Conservation (phyloP, 2,113 vertebrate genomes). For the Aptenodytes patagonicus region DNA sequence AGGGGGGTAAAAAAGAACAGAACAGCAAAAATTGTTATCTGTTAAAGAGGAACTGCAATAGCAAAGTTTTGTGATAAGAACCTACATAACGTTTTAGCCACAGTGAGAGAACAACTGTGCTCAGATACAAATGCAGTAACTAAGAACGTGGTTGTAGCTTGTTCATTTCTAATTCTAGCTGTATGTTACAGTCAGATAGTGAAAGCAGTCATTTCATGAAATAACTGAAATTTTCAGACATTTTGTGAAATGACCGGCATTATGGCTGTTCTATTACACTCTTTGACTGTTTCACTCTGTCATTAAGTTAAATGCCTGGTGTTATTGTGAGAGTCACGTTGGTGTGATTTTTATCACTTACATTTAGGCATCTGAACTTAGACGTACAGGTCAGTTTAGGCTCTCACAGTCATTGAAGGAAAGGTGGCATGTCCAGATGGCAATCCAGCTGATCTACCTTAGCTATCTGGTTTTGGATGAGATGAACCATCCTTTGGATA, state of each 20-base stretch:
- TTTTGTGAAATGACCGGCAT: conserved; percentile 46
- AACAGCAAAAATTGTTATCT: conserved; percentile 41
- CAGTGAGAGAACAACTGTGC: neutral
- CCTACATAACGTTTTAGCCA: neutral
- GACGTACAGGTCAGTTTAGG: neutral
- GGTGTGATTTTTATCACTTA: conserved; percentile 1
- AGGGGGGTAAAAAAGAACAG: neutral
- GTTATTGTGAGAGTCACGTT: conserved; percentile 14
- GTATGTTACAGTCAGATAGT: conserved; percentile 40
- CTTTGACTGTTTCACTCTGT: conserved; percentile 25
- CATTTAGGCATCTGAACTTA: conserved; percentile 17
- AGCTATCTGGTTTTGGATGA: neutral
- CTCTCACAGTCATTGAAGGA: neutral
- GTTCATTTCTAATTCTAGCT: conserved; percentile 44
- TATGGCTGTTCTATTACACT: conserved; percentile 24
- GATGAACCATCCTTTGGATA: neutral
- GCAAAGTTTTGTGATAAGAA: conserved; percentile 36
- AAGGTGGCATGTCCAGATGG: neutral
- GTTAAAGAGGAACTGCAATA: conserved; percentile 2
- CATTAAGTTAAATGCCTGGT: conserved; percentile 49
- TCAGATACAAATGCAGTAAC: conserved; percentile 2
- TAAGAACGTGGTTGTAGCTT: neutral
- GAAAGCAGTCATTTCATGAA: conserved; percentile 60
- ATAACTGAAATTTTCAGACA: conserved; percentile 57
- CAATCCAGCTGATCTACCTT: neutral